Conservation (phyloP, 2,797 vertebrate genomes). For the Pseudochaenichthys georgianus region DNA sequence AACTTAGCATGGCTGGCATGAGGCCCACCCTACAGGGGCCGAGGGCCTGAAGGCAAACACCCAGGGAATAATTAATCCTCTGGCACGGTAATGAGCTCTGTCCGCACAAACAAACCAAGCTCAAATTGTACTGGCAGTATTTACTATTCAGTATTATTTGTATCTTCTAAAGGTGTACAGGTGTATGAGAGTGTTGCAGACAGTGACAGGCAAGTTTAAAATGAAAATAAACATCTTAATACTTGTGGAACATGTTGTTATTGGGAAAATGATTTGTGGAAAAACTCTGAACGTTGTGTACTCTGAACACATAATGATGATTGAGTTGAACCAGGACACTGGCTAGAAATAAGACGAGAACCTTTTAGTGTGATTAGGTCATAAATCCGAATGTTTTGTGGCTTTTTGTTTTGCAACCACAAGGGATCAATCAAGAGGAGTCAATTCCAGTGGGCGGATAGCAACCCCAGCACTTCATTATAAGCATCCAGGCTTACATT, state of each 20-base stretch:
- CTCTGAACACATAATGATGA: slow-evolving; percentile 8
- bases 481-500: slow-evolving; percentile 4
- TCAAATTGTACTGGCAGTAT: slow-evolving; percentile 19
- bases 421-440: slow-evolving; percentile 40
- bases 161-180: slow-evolving; percentile 3
- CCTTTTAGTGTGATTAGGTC: slow-evolving; percentile 56
- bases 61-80: slow-evolving; percentile 75
- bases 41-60: slow-evolving; percentile 65
- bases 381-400: slow-evolving; percentile 46
- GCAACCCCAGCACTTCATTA: slow-evolving; percentile 20
- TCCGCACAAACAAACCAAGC: slow-evolving; percentile 45
- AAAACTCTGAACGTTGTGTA: not conserved
- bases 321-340: slow-evolving; percentile 10
- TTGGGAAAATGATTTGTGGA: not conserved
- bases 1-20: slow-evolving; percentile 69
- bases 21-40: slow-evolving; percentile 70
- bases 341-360: slow-evolving; percentile 30
- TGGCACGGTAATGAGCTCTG: slow-evolving; percentile 64
- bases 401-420: slow-evolving; percentile 7
- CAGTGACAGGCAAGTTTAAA: slow-evolving; percentile 2
- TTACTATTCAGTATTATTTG: slow-evolving; percentile 3
- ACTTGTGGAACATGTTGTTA: not conserved
- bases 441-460: slow-evolving; percentile 31
- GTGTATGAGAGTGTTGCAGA: not conserved
- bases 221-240: not conserved